Evolutionary conservation across 2,888 invertebrate species (phyloP).

Genomic region (Fragum whitleyi): DNA sequence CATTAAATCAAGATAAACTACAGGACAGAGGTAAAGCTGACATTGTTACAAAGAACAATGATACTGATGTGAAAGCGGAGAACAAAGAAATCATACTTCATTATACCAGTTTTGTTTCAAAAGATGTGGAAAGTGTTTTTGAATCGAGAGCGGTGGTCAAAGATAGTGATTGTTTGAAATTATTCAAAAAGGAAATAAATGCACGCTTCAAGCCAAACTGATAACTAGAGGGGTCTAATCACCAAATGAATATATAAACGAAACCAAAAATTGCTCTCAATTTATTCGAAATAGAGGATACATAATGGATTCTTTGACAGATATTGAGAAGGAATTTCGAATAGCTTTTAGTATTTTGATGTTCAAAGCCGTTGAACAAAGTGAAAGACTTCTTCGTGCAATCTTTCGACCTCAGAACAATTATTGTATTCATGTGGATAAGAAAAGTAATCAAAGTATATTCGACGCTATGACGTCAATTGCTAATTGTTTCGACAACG

Average conservation of each 20-base stretch:
- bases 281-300: constrained; percentile 60
- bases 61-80: no score
- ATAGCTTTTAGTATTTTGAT: constrained; percentile 76
- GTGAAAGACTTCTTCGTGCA: constrained; percentile 72
- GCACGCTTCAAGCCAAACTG: no score
- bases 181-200: no score
- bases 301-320: constrained; percentile 53
- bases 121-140: no score
- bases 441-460: constrained; percentile 54
- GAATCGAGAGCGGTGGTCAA: no score
- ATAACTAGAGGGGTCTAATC: no score
- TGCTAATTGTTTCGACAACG: constrained; percentile 74
- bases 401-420: constrained; percentile 80
- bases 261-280: constrained; percentile 50
- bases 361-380: constrained; percentile 69
- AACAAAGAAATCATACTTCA: no score
- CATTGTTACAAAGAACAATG: no score
- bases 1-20: no score
- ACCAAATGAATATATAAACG: background rate
- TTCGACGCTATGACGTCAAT: constrained; percentile 55
- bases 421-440: constrained; percentile 80
- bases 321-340: constrained; percentile 69
- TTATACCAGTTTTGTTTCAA: no score
- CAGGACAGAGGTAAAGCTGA: no score
- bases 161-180: no score